Evolutionary conservation across 2,888 invertebrate species (phyloP), one percentile per base, ranked within the genome.

Genomic region (Drosophila monieri): DNA sequence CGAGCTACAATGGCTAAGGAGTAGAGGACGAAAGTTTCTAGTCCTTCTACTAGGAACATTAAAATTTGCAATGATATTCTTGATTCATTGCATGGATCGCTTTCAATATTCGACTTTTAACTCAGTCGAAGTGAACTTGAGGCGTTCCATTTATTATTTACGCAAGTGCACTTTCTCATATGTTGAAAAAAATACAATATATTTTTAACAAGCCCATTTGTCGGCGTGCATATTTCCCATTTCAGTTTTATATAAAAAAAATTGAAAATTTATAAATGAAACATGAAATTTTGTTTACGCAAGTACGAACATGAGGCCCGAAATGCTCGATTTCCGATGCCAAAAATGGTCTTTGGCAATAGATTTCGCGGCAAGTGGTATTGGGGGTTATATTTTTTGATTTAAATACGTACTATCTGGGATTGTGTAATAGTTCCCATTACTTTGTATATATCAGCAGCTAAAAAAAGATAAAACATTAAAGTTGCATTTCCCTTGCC

Each of bases 141-240:
- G 64, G 67, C 58, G 62, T 60, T 65, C 44, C 69, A 69, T 70
- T 76, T 75, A 66, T 66, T 85, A 77, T 85, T 85, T 85, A 77
- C 85, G 78, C 88, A 88, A 87, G 76, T 85, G 85, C 81, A 85
- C 71, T 68, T 65, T 44, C 55, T 44, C 37, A 44, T 56, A 53
- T 59, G 41, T 21, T 52, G 46, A 72, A 37, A 35, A 25, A n/a
- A 61, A 48, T 54, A 60, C 39, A 41, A 41, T 41, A 18, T 77
- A 52, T 55, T 41, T 35, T 74, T 37, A 52, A 51, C 55, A 48
- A 52, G 15, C 41, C 25, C 44, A 43, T 18, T 14, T 47, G 49
- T 47, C 27, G 54, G 61, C 30, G 30, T 18, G 23, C 48, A 56
- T 56, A 64, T 43, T 60, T 55, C 57, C 12, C 57, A 62, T 55